Base-by-base conservation (phyloP, 1,140 invertebrate species). In the Sitobion miscanthi region DNA sequence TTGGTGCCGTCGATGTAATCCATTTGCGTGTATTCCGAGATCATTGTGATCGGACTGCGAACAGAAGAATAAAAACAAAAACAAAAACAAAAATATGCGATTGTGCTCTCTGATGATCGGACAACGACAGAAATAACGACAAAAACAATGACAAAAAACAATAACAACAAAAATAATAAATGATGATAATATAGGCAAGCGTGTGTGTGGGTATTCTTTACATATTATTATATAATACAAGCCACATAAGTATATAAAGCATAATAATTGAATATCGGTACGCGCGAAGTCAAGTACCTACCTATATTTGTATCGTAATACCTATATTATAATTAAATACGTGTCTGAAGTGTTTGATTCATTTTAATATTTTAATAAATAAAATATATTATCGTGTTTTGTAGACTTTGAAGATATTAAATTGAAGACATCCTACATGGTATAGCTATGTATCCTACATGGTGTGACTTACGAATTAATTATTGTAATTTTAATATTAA, bases 1-100 rank as follows among this genome's bases (percentile, higher is more conserved):
- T 96, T 94, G 6, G 96, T 96, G 93, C 97, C 97, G 94, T 98
- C 97, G 94, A 96, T 95, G 95, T 97, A 97, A 88, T 96, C 95
- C 94, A 96, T 96, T 93, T 96, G 95, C 83, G 96, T 96, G 96
- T 97, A 97, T 83, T 97, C 96, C 1, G 97, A 96, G 94, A 98
- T 97, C 94, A 96, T 96, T 92, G 98, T 95, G 94, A 98, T 97
- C 52, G 98, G 98, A 95, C 98, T 98, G 97, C 69, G 82, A 94
- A 83, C 91, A 94, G 69, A 93, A 91, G 45, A 87, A 86, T 45
- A 47, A 86, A 86, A 47, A 86, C 42, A 86, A 86, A 86, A 45
- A 86, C 23, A 47, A 86, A 86, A 62, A 52, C 52, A 91, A 52
- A 83, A 77, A 69, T 45, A 69, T 77, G 90, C 38, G 38, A 49